phyloP scores from a whole-genome alignment of 2,113 vertebrate genomes.

The Beaufortia kweichowensis region DNA sequence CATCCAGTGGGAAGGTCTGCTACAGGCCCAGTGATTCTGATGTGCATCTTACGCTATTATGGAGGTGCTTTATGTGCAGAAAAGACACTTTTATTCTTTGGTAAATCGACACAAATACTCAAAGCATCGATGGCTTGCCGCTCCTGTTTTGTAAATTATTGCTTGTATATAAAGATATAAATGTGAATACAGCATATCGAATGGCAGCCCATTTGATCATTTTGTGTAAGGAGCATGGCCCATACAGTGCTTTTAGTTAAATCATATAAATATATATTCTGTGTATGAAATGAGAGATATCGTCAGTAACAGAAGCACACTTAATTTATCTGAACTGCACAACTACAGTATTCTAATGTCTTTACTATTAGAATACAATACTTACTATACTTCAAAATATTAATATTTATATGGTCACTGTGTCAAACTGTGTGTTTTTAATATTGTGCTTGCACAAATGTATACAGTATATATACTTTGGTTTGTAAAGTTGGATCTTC shows the following conservation, averaged over 20 bases:
- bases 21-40: constrained; percentile 70
- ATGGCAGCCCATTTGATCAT: constrained; percentile 14
- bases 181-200: constrained; percentile 18
- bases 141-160: constrained; percentile 47
- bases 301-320: constrained; percentile 19
- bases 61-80: neutral
- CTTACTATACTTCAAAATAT: no score
- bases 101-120: constrained; percentile 26
- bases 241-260: neutral
- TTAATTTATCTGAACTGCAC: constrained; percentile 20
- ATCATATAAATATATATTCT: neutral
- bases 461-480: neutral
- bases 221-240: constrained; percentile 3
- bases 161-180: constrained; percentile 38
- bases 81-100: neutral
- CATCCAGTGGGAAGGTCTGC: constrained; percentile 95
- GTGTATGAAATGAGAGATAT: constrained; percentile 13
- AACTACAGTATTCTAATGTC: neutral
- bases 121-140: constrained; percentile 52
- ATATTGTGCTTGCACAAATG: neutral
- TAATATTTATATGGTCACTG: constrained; percentile 19
- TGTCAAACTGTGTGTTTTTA: neutral
- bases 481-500: neutral
- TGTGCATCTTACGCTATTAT: neutral
- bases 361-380: neutral